Conservation (phyloP, 1,140 invertebrate genomes). For the Zaprionus ghesquierei region DNA sequence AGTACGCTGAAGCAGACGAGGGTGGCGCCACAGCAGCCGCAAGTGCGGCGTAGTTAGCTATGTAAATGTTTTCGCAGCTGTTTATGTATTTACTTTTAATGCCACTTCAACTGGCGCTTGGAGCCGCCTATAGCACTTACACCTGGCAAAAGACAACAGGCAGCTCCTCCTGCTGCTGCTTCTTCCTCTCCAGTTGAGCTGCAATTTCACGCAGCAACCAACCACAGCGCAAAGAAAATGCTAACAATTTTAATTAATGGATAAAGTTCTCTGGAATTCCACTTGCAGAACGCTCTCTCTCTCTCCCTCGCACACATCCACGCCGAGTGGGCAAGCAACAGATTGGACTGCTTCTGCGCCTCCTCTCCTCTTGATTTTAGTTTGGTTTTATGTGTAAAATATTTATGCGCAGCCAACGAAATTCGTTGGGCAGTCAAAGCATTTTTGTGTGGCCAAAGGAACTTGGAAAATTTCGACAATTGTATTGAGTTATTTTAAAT, state of each 20-base stretch:
- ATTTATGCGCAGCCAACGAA: neutral
- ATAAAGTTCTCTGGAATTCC: constrained; percentile 69
- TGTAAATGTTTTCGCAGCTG: constrained; percentile 72
- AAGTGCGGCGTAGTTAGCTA: constrained; percentile 67
- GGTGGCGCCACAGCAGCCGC: constrained; percentile 25
- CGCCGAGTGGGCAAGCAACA: constrained; percentile 7
- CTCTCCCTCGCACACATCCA: neutral
- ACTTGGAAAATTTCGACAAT: neutral
- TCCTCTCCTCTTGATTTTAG: neutral
- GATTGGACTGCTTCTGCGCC: neutral
- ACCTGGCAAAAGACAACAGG: neutral
- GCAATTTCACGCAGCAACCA: constrained; percentile 51
- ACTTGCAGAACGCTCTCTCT: constrained; percentile 14
- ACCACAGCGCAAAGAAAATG: constrained; percentile 57
- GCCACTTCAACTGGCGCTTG: constrained; percentile 41
- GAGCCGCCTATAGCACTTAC: constrained; percentile 4
- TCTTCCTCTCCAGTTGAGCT: constrained; percentile 24
- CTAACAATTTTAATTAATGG: constrained; percentile 78
- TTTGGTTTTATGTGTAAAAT: neutral
- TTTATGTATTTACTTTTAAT: constrained; percentile 77
- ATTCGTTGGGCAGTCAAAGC: constrained; percentile 22
- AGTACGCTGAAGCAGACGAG: neutral
- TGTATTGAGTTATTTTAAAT: neutral
- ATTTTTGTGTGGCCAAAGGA: constrained; percentile 18
- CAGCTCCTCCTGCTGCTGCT: neutral